These are phyloP conservation scores for Quadroppia sp. DNA, from an alignment of 2,888 invertebrate species.

Conservation along the genomic window DNA sequence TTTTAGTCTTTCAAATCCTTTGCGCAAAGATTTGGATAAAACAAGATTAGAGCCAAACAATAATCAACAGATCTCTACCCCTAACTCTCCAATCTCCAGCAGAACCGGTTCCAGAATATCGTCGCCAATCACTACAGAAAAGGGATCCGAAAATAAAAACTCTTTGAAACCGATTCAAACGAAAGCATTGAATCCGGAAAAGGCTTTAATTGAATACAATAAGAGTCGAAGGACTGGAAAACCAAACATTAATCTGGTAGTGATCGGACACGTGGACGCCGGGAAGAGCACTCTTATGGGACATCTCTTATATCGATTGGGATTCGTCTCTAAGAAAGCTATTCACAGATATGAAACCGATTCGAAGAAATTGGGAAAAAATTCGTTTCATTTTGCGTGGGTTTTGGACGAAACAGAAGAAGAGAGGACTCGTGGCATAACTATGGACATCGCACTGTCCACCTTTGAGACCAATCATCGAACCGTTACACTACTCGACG, in stretches of 20 bases:
- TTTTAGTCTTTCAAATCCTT: not conserved
- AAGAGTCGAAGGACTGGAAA: slow-evolving; percentile 60
- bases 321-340: slow-evolving; percentile 76
- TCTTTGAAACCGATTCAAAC: slow-evolving; percentile 4
- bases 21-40: slow-evolving; percentile 25
- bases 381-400: slow-evolving; percentile 98
- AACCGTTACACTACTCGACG: slow-evolving; percentile 78
- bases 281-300: slow-evolving; percentile 98
- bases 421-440: slow-evolving; percentile 91
- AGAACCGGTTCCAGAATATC: slow-evolving; percentile 19
- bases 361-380: slow-evolving; percentile 92
- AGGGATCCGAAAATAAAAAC: not conserved
- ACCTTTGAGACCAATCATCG: slow-evolving; percentile 84
- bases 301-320: slow-evolving; percentile 73
- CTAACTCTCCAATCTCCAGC: slow-evolving; percentile 8
- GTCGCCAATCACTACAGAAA: slow-evolving; percentile 8
- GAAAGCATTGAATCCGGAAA: slow-evolving; percentile 25
- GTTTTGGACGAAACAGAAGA: slow-evolving; percentile 98
- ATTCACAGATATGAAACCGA: slow-evolving; percentile 96
- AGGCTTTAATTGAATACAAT: slow-evolving; percentile 23
- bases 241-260: slow-evolving; percentile 82
- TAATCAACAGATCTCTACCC: not conserved
- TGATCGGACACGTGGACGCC: slow-evolving; percentile 93
- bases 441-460: slow-evolving; percentile 95
- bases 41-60: not conserved